Evolutionary conservation across 2,888 invertebrate genomes (phyloP).

Genomic region (Hyposoter didymator): DNA sequence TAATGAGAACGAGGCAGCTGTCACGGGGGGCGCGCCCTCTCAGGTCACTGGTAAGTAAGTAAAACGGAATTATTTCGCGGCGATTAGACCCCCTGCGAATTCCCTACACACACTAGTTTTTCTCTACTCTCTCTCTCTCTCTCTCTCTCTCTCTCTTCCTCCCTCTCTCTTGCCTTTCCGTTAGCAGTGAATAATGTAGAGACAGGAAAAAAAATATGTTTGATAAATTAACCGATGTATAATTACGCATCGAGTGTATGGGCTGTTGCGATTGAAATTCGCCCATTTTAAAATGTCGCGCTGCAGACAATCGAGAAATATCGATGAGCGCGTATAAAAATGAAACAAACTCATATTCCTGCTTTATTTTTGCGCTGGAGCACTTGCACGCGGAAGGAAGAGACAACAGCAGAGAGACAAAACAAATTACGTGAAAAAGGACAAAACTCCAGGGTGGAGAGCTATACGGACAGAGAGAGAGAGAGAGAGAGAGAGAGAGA

Average conservation of each 20-base stretch:
- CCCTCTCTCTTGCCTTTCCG: not conserved
- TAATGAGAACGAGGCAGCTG: slow-evolving; percentile 75
- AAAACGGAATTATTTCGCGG: slow-evolving; percentile 67
- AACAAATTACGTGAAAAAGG: slow-evolving; percentile 39
- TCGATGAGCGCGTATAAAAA: not conserved
- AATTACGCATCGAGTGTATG: not conserved
- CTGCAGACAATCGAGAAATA: not conserved
- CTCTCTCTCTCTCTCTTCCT: not conserved
- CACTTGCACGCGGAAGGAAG: slow-evolving; percentile 28
- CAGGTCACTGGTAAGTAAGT: slow-evolving; percentile 67
- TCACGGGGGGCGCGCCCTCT: slow-evolving; percentile 70
- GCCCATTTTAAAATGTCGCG: not conserved
- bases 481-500: slow-evolving; percentile 69
- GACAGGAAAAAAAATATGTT: slow-evolving; percentile 2
- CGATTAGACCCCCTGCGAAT: slow-evolving; percentile 66
- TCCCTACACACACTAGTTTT: slow-evolving; percentile 41
- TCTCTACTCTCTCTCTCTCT: not conserved
- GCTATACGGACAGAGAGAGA: slow-evolving; percentile 63
- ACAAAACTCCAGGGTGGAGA: slow-evolving; percentile 36
- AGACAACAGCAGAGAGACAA: slow-evolving; percentile 31
- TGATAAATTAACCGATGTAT: slow-evolving; percentile 46
- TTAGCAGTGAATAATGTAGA: slow-evolving; percentile 41
- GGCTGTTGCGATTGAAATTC: not conserved
- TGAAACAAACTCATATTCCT: not conserved
- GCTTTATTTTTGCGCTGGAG: not conserved